Evolutionary conservation across 2,113 vertebrate species (phyloP).

Genomic region (Leuciscus idus): DNA sequence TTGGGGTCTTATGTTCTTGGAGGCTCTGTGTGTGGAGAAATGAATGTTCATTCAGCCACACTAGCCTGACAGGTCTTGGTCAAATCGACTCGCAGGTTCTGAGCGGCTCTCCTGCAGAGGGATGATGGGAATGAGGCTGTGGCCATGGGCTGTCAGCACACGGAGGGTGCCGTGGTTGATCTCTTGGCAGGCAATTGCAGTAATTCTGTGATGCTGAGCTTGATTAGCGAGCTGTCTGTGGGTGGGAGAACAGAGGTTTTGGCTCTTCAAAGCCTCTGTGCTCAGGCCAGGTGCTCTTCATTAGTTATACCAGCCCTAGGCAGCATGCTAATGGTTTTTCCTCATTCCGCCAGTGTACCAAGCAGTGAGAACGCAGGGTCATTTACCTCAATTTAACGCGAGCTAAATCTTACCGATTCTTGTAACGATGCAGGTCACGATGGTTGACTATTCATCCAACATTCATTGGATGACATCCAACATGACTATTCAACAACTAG

Average conservation of each 20-base stretch:
- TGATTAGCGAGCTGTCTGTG: slow-evolving; percentile 21
- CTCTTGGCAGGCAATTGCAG: slow-evolving; percentile 39
- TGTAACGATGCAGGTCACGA: background rate
- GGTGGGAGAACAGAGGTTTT: slow-evolving; percentile 10
- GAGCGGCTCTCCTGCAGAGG: background rate
- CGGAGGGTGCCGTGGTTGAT: slow-evolving; percentile 16
- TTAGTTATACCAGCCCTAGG: slow-evolving; percentile 40
- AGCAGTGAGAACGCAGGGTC: background rate
- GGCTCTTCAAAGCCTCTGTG: slow-evolving; percentile 20
- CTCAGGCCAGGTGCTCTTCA: slow-evolving; percentile 45
- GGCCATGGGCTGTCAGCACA: background rate
- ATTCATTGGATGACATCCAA: background rate
- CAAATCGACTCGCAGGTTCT: background rate
- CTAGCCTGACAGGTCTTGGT: slow-evolving; percentile 6
- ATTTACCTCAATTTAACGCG: background rate
- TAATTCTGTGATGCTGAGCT: slow-evolving; percentile 30
- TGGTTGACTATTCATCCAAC: slow-evolving; percentile 14
- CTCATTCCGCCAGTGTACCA: slow-evolving; percentile 24
- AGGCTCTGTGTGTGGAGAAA: background rate
- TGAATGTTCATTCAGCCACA: background rate
- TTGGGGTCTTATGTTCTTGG: slow-evolving; percentile 2
- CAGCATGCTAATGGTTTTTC: slow-evolving; percentile 37
- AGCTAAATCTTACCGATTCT: background rate
- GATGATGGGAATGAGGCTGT: slow-evolving; percentile 14
- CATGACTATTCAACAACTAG: background rate